phyloP scores from a whole-genome alignment of 2,113 vertebrate genomes.

The Tympanuchus pallidicinctus region DNA sequence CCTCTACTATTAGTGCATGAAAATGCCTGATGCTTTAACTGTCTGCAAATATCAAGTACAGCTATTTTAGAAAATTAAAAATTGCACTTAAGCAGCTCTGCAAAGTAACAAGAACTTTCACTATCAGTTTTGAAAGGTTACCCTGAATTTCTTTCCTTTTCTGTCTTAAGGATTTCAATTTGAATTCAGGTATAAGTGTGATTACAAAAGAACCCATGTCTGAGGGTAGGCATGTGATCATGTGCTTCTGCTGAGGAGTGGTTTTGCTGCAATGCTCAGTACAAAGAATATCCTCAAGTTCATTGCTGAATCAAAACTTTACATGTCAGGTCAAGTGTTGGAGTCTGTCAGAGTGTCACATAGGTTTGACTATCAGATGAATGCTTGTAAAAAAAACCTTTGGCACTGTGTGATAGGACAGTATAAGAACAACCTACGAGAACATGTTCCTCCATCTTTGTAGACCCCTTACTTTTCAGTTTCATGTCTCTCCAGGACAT shows the following conservation, averaged over 20 bases:
- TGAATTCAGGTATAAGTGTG: background rate
- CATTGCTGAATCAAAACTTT: background rate
- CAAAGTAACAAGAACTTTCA: background rate
- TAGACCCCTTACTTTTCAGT: background rate
- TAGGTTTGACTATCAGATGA: too few species aligned
- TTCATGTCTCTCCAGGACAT: background rate
- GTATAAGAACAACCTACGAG: background rate
- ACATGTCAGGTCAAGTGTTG: background rate
- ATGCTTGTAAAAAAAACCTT: background rate
- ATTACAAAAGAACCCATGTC: background rate
- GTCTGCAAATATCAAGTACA: background rate
- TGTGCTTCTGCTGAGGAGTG: background rate
- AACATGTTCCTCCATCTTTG: background rate
- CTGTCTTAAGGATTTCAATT: background rate
- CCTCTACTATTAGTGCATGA: background rate
- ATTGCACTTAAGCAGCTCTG: background rate
- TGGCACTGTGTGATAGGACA: background rate
- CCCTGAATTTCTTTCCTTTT: background rate
- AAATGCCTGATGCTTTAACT: background rate
- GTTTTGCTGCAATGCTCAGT: background rate
- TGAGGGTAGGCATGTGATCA: background rate
- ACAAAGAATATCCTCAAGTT: background rate
- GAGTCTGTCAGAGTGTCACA: too few species aligned
- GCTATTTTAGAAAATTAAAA: background rate
- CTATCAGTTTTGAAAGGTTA: background rate